phyloP scores from a whole-genome alignment of 1,140 invertebrate species.

The Drosophila sulfurigaster region DNA sequence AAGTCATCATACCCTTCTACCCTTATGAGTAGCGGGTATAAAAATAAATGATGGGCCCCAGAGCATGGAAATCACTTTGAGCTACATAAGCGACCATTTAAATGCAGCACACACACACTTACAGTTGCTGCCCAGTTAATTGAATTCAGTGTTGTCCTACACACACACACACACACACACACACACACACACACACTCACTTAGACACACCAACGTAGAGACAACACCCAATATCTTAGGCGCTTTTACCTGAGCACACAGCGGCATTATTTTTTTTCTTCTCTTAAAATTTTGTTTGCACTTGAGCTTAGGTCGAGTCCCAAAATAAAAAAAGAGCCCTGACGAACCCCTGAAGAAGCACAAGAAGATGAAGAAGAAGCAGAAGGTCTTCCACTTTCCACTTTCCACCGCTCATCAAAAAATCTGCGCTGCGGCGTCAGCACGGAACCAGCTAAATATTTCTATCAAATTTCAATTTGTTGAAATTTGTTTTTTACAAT shows the following conservation, averaged over 20 bases:
- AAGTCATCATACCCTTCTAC: too few relatives aligned
- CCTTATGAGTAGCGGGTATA: too few relatives aligned
- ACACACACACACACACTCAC: conserved; percentile 4
- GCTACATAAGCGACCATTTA: conserved; percentile 26
- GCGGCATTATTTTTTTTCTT: conserved; percentile 20
- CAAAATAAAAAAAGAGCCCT: conserved; percentile 18
- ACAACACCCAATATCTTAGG: not conserved
- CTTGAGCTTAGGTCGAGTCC: conserved; percentile 65
- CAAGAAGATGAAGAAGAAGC: too few relatives aligned
- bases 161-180: conserved; percentile 13
- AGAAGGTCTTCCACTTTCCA: not conserved
- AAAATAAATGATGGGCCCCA: not conserved
- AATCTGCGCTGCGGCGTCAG: conserved; percentile 7
- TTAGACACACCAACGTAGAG: not conserved
- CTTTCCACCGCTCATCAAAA: not conserved
- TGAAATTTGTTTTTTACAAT: conserved; percentile 59
- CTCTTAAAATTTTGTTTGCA: conserved; percentile 73
- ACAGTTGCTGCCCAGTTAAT: conserved; percentile 35
- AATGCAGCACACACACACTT: conserved; percentile 25
- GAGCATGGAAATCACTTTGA: not conserved
- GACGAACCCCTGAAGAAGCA: conserved; percentile 1
- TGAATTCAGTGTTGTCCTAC: conserved; percentile 20
- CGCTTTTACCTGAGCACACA: conserved; percentile 45
- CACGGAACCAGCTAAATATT: conserved; percentile 64
- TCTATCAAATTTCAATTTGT: conserved; percentile 83